phyloP scores from a whole-genome alignment of 1,140 invertebrate species.

The Mamestra configurata region DNA sequence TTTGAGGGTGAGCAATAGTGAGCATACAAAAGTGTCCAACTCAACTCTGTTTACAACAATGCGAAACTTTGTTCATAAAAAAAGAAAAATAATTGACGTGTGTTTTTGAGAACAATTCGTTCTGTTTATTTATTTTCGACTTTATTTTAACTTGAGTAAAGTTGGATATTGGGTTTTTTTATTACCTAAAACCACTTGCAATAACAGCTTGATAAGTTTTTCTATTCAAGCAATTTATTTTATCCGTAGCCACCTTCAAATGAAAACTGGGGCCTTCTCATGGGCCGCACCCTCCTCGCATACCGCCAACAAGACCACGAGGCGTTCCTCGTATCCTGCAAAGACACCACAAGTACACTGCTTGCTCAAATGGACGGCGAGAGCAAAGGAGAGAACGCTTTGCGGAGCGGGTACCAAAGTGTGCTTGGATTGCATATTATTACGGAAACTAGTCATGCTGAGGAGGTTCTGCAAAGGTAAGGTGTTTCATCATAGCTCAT shows the following conservation, averaged over 20 bases:
- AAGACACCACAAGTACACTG: constrained; percentile 67
- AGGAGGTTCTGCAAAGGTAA: constrained; percentile 84
- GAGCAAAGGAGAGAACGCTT: constrained; percentile 89
- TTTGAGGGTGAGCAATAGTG: no score
- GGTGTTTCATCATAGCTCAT: not conserved
- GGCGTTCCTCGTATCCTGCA: constrained; percentile 63
- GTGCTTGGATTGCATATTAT: constrained; percentile 92
- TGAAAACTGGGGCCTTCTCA: constrained; percentile 82
- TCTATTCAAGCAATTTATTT: not conserved
- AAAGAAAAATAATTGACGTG: no score
- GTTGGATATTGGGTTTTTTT: not conserved
- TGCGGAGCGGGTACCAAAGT: constrained; percentile 88
- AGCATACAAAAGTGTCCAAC: no score
- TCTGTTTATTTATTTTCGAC: no score
- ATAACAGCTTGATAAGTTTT: not conserved
- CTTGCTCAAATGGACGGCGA: constrained; percentile 77
- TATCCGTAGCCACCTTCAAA: constrained; percentile 73
- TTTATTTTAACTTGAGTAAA: no score
- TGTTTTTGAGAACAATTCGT: no score
- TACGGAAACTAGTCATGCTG: constrained; percentile 89
- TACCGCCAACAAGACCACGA: constrained; percentile 72
- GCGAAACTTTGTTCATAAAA: no score
- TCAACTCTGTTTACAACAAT: no score
- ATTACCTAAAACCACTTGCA: no score
- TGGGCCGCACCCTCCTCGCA: constrained; percentile 77